These are phyloP conservation scores for Venustoraphidia nigricollis DNA, from an alignment of 2,888 invertebrate genomes.

Conservation along the genomic window DNA sequence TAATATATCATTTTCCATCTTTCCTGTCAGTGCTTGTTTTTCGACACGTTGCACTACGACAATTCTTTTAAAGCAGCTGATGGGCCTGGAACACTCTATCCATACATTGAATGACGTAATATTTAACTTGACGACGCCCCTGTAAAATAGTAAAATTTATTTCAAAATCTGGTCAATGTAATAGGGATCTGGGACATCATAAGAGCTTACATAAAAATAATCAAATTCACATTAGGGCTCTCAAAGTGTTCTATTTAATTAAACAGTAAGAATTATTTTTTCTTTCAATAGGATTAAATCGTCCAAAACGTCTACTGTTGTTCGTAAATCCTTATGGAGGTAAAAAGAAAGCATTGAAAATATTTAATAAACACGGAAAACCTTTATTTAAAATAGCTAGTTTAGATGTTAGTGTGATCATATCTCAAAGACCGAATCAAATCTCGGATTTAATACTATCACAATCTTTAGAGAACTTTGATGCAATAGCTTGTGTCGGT, in stretches of 20 bases:
- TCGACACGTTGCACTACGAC: no score
- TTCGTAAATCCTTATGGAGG: slow-evolving; percentile 81
- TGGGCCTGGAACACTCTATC: no score
- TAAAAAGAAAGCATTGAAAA: slow-evolving; percentile 51
- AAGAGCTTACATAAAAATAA: no score
- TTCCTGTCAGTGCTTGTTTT: no score
- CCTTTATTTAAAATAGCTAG: slow-evolving; percentile 47
- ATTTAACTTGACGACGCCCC: no score
- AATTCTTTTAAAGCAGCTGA: no score
- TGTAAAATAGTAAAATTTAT: no score
- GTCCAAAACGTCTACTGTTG: slow-evolving; percentile 56
- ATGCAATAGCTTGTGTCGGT: slow-evolving; percentile 66
- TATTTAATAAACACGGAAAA: slow-evolving; percentile 58
- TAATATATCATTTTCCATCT: neutral
- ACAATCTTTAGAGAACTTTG: slow-evolving; percentile 38
- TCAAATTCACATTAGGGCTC: no score
- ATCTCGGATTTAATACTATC: slow-evolving; percentile 50
- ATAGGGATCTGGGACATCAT: no score
- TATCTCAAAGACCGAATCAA: slow-evolving; percentile 63
- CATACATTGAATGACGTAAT: no score
- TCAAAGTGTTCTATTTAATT: neutral
- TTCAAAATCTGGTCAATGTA: no score
- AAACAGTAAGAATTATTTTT: neutral
- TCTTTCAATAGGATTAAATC: slow-evolving; percentile 31
- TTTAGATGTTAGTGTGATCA: slow-evolving; percentile 45